Conservation (phyloP, 2,797 vertebrate species). For the Pempheris klunzingeri region DNA sequence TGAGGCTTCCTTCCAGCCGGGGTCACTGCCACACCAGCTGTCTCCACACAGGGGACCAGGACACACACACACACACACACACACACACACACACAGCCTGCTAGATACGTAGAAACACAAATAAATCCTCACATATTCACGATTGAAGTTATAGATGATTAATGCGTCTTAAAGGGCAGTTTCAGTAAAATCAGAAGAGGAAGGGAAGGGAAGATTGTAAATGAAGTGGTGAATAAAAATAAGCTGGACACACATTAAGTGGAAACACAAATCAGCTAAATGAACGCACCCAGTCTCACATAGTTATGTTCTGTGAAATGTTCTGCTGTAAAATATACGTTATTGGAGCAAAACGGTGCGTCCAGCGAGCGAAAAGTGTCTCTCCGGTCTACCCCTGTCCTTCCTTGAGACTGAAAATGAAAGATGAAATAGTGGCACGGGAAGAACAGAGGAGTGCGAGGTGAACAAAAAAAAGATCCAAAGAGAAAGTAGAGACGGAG, state of each 20-base stretch:
- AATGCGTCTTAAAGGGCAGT: neutral
- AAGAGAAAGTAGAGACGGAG: neutral
- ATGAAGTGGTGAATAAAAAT: neutral
- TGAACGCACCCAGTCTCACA: neutral
- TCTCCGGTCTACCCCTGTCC: neutral
- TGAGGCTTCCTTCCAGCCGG: conserved; percentile 61
- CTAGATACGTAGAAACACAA: conserved; percentile 19
- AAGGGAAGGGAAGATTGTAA: neutral
- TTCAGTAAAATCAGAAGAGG: neutral
- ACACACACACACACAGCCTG: conserved; percentile 17
- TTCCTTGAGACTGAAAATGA: neutral
- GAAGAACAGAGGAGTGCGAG: neutral
- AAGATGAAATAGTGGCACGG: neutral
- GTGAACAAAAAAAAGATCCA: neutral
- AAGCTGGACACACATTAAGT: neutral
- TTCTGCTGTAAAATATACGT: neutral
- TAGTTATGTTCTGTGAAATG: too few relatives aligned
- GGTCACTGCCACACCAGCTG: conserved; percentile 76
- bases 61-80: conserved; percentile 45
- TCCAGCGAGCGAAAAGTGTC: neutral
- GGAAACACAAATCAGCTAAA: neutral
- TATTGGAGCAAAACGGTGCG: neutral
- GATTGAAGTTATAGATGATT: neutral
- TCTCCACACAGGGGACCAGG: conserved; percentile 72
- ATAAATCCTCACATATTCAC: conserved; percentile 1